Conservation (phyloP, 1,140 invertebrate species). For the Melipona quadrifasciata region DNA sequence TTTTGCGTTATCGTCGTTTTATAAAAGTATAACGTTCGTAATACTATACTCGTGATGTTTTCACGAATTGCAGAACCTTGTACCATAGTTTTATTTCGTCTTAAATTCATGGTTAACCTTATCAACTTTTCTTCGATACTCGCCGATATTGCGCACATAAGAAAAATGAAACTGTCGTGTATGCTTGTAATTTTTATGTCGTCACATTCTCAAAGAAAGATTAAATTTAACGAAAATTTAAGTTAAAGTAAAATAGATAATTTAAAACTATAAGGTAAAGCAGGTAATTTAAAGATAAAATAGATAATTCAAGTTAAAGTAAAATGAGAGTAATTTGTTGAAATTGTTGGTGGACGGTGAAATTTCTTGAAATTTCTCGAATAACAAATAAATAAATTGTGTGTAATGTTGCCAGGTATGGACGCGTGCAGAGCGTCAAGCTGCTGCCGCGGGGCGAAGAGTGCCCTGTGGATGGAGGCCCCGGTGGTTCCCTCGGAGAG, state of each 20-base stretch:
- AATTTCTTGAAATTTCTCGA: neutral
- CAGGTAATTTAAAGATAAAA: too few species aligned
- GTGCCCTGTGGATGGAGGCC: constrained; percentile 82
- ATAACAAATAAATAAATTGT: neutral
- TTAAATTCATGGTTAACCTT: neutral
- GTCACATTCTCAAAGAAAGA: too few species aligned
- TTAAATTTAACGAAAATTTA: too few species aligned
- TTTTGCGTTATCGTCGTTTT: constrained; percentile 20
- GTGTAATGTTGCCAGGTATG: constrained; percentile 88
- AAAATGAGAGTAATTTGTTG: too few species aligned
- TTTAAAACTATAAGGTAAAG: too few species aligned
- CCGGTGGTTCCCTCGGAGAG: constrained; percentile 74
- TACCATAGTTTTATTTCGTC: too few species aligned
- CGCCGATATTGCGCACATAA: too few species aligned
- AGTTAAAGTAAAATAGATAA: too few species aligned
- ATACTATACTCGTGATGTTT: neutral
- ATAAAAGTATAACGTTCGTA: neutral
- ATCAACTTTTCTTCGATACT: neutral
- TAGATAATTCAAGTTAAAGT: too few species aligned
- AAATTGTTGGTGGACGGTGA: neutral
- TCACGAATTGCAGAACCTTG: neutral
- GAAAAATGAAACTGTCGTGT: too few species aligned
- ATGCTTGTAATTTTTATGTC: too few species aligned
- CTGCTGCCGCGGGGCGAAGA: constrained; percentile 87
- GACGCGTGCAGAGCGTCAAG: constrained; percentile 97